Evolutionary conservation across 2,888 invertebrate species (phyloP), one percentile per base, ranked within the genome.

Genomic region (Atethmia centrago): DNA sequence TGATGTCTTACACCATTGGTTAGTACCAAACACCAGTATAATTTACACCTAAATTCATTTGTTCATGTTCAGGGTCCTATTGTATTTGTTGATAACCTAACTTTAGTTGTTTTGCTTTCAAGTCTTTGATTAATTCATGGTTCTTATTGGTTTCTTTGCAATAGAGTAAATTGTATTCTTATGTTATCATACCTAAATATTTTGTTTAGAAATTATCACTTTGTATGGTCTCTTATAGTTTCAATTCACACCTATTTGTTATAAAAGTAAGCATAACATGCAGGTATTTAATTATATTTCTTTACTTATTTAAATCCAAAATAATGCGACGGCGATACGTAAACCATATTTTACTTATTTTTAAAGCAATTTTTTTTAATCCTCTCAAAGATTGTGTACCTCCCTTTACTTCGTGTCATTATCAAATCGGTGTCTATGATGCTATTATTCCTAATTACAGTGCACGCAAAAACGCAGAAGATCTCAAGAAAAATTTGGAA

Each of bases 1-100:
- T 96, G 99, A 99, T 97, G 98, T 99, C 81, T 97, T 99, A 70
- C 99, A 99, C 95, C 99, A 99, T 96, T 99, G 99, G 98, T 99
- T 97, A 98, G 98, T 97, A 93, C 85, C 40, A 66, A 77, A 74
- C 16, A 68, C 61, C 9, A 49, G 65, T 45, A 55, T 73, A 51
- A 62, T 72, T 59, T 62, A 65, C 47, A 69, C 40, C 42, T 76
- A 75, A 74, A 68, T 21, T 78, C 79, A 86, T 83, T 74, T 79
- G 16, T 62, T 66, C 80, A 70, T 75, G 65, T 51, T 73, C 62
- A 73, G 80, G 82, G 63, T 77, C 74, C 68, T 80, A 72, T 72
- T 64, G 66, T 77, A 64, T 75, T 78, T 82, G 77, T 77, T 77
- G 66, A 58, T 74, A 83, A 83, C 69, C 55, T 75, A 67, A 71